phyloP scores from a whole-genome alignment of 2,113 vertebrate genomes.

The Numida meleagris region DNA sequence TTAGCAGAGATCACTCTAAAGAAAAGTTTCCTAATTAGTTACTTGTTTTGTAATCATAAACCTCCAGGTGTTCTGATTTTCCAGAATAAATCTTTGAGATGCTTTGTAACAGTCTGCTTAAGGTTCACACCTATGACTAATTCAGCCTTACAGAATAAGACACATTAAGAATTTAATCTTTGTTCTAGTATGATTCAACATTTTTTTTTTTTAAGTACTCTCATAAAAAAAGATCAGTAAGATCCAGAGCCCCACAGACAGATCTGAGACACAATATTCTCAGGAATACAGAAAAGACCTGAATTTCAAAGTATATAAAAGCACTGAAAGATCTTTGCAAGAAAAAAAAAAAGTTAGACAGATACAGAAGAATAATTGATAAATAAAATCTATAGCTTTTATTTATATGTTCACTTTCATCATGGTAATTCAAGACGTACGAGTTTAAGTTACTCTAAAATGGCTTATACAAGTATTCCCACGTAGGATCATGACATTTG shows the following conservation, averaged over 20 bases:
- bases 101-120: not conserved
- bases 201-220: not conserved
- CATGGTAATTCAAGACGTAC: not conserved
- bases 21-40: not conserved
- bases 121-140: not conserved
- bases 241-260: not conserved
- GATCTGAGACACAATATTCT: not conserved
- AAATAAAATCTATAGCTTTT: not conserved
- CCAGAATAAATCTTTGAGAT: not conserved
- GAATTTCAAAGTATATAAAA: not conserved
- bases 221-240: not conserved
- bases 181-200: not conserved
- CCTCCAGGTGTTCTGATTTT: not conserved
- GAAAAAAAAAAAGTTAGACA: not conserved
- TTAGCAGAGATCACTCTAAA: no score
- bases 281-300: not conserved
- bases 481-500: not conserved
- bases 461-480: not conserved
- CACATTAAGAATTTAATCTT: not conserved
- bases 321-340: not conserved
- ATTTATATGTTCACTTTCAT: not conserved
- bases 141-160: not conserved
- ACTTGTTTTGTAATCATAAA: not conserved
- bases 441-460: not conserved
- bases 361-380: not conserved